phyloP scores from a whole-genome alignment of 2,113 vertebrate genomes.

The Chionodraco myersi region DNA sequence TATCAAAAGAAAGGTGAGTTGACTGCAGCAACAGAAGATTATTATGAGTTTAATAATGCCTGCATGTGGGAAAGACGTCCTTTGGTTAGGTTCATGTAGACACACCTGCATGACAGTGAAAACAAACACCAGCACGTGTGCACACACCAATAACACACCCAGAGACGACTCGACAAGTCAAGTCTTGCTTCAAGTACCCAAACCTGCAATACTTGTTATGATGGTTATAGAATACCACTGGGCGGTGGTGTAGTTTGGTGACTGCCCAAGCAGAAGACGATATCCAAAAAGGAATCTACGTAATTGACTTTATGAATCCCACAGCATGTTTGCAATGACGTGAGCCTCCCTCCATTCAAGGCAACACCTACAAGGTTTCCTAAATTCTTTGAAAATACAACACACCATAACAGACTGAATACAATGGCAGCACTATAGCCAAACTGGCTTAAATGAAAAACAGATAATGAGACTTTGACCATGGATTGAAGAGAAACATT shows the following conservation, averaged over 20 bases:
- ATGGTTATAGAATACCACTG: background rate
- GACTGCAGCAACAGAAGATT: slow-evolving; percentile 16
- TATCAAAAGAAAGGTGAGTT: background rate
- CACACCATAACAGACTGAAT: background rate
- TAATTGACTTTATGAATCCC: slow-evolving; percentile 6
- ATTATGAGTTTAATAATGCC: slow-evolving; percentile 16
- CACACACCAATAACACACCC: background rate
- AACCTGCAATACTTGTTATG: slow-evolving; percentile 48
- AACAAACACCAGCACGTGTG: slow-evolving; percentile 57
- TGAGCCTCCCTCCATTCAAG: slow-evolving; percentile 13
- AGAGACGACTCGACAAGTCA: slow-evolving; percentile 7
- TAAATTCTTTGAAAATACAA: slow-evolving; percentile 9
- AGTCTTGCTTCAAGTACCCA: slow-evolving; percentile 3
- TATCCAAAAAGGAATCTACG: slow-evolving; percentile 3
- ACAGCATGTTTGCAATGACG: slow-evolving; percentile 1
- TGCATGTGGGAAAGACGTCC: slow-evolving; percentile 9
- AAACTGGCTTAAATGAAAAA: slow-evolving; percentile 18
- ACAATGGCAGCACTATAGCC: background rate
- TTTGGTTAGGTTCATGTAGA: slow-evolving; percentile 31
- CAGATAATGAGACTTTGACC: slow-evolving; percentile 10
- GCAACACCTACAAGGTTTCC: slow-evolving; percentile 17
- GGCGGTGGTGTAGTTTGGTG: background rate
- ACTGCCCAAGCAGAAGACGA: slow-evolving; percentile 8
- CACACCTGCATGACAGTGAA: slow-evolving; percentile 40
- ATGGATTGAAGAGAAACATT: background rate